phyloP scores from a whole-genome alignment of 2,888 invertebrate species.

The Gastrophysa polygoni region DNA sequence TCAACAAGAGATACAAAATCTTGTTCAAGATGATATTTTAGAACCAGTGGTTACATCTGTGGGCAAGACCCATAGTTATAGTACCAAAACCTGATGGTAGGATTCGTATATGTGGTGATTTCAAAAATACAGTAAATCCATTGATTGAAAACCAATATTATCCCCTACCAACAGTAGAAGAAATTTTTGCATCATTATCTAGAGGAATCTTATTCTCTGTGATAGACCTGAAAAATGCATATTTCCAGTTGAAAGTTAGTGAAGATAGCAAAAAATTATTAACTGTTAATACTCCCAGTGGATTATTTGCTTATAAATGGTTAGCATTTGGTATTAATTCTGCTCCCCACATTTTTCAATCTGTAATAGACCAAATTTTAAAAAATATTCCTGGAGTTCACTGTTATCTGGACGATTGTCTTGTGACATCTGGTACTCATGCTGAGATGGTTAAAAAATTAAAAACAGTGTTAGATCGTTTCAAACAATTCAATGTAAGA shows the following conservation, averaged over 20 bases:
- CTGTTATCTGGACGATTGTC: conserved; percentile 22
- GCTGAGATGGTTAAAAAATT: conserved; percentile 3
- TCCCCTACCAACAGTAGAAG: conserved; percentile 15
- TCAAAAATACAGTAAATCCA: conserved; percentile 32
- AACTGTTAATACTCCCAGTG: conserved; percentile 23
- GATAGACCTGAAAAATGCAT: conserved; percentile 18
- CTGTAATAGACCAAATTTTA: conserved; percentile 22
- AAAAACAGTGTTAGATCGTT: conserved; percentile 5
- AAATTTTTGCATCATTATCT: conserved; percentile 19
- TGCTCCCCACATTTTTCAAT: conserved; percentile 19
- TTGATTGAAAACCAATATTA: conserved; percentile 11
- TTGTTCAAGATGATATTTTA: conserved; percentile 29
- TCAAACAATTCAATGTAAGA: conserved; percentile 6
- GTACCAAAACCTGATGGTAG: conserved; percentile 40
- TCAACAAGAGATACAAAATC: conserved; percentile 18
- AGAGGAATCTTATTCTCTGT: conserved; percentile 15
- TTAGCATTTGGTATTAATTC: conserved; percentile 17
- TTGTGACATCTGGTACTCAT: conserved; percentile 2
- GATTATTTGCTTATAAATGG: conserved; percentile 19
- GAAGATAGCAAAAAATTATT: conserved; percentile 11
- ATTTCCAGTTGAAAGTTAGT: conserved; percentile 17
- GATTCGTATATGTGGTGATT: conserved; percentile 48
- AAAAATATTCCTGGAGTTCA: conserved; percentile 10
- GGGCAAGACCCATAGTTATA: conserved; percentile 48
- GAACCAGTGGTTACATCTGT: conserved; percentile 37